Percentiles rank a stretch among this genome's conserved stretches.
phyloP scores from a whole-genome alignment of 2,888 invertebrate species.

The Limnephilus auricula region DNA sequence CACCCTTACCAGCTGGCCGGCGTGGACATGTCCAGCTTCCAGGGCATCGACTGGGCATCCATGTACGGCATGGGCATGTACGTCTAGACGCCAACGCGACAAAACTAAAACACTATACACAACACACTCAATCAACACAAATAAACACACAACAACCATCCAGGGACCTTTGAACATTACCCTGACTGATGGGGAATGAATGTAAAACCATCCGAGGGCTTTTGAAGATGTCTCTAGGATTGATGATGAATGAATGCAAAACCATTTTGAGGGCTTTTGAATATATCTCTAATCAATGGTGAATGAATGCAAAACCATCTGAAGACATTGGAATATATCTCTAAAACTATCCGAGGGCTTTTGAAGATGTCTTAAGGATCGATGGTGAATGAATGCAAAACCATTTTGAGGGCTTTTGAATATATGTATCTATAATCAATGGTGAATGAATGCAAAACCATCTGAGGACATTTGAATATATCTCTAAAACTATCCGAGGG shows the following conservation, averaged over 20 bases:
- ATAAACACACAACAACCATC: background rate
- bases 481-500: no score
- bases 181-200: background rate
- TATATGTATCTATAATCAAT: background rate
- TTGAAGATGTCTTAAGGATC: no score
- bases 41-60: conserved; percentile 93
- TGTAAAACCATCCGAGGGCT: no score
- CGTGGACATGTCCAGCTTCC: conserved; percentile 95
- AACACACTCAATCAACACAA: background rate
- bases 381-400: no score
- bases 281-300: background rate
- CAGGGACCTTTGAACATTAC: background rate
- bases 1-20: conserved; percentile 90
- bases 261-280: background rate
- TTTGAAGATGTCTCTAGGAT: no score
- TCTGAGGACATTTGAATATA: no score
- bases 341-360: background rate
- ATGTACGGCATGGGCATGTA: conserved; percentile 97
- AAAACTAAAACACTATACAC: background rate
- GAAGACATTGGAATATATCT: background rate
- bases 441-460: no score
- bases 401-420: background rate
- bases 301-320: background rate
- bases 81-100: conserved; percentile 77
- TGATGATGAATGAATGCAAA: no score